A percentile compares a stretch with the other conserved stretches of the same genome.
Evolutionary conservation across 2,888 invertebrate species (phyloP).

Genomic region (Nineta flava): DNA sequence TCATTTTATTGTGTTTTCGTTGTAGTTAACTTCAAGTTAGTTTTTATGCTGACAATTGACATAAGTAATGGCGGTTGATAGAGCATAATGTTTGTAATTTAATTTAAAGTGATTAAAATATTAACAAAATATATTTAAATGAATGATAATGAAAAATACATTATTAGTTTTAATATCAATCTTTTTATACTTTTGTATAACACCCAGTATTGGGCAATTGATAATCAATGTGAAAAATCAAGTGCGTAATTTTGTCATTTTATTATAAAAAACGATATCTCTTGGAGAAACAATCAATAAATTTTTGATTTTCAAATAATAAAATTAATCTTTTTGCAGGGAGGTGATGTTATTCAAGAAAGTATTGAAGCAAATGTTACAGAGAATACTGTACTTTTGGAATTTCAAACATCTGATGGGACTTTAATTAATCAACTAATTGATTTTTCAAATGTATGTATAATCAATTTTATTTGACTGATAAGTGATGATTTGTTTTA

Average conservation of each 20-base stretch:
- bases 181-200: background rate
- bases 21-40: no score
- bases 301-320: background rate
- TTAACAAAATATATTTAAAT: no score
- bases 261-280: no score
- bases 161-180: no score
- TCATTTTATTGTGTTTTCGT: no score
- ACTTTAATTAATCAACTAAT: background rate
- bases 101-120: no score
- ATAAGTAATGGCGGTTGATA: no score
- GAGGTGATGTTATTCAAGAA: constrained; percentile 1
- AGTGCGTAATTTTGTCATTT: background rate
- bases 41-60: no score
- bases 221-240: constrained; percentile 2
- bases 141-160: no score
- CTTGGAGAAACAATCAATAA: background rate
- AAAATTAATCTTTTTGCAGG: background rate
- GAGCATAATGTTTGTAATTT: no score
- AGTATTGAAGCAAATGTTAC: background rate
- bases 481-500: no score
- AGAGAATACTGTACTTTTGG: background rate
- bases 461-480: background rate
- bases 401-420: constrained; percentile 1
- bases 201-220: background rate
- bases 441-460: background rate